Evolutionary conservation across 1,140 invertebrate species (phyloP).

Genomic region (Heliothis virescens): DNA sequence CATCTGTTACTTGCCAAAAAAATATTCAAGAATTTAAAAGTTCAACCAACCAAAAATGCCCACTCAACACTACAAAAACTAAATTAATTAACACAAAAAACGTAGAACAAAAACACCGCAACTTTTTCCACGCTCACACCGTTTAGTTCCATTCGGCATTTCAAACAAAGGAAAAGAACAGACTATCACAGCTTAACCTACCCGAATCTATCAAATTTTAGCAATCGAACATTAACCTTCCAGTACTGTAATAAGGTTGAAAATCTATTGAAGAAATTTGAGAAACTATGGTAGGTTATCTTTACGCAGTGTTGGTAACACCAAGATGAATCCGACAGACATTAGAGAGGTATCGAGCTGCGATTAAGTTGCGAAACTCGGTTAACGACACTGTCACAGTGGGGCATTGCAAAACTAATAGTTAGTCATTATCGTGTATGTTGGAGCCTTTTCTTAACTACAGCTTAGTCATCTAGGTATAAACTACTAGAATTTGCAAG

Average conservation of each 20-base stretch:
- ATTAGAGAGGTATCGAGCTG: constrained; percentile 30
- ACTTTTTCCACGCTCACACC: neutral
- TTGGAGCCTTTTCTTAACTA: constrained; percentile 19
- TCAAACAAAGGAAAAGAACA: constrained; percentile 12
- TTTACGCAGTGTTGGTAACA: neutral
- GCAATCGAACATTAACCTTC: no score
- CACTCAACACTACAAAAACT: neutral
- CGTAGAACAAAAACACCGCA: no score
- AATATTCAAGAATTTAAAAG: no score
- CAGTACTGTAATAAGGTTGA: no score
- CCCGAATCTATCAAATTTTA: neutral
- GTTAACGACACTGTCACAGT: constrained; percentile 54
- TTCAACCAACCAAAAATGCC: no score
- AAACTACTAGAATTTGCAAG: no score
- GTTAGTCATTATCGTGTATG: constrained; percentile 24
- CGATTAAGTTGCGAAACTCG: constrained; percentile 52
- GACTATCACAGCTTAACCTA: neutral
- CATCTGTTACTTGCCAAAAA: no score
- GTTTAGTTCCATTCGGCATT: neutral
- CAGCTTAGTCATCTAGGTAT: no score
- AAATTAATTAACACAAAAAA: neutral
- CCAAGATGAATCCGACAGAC: constrained; percentile 8
- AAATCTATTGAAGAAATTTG: no score
- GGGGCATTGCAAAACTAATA: constrained; percentile 33
- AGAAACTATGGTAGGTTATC: no score